Evolutionary conservation across 2,113 vertebrate genomes (phyloP).

Genomic region (Cygnus atratus): DNA sequence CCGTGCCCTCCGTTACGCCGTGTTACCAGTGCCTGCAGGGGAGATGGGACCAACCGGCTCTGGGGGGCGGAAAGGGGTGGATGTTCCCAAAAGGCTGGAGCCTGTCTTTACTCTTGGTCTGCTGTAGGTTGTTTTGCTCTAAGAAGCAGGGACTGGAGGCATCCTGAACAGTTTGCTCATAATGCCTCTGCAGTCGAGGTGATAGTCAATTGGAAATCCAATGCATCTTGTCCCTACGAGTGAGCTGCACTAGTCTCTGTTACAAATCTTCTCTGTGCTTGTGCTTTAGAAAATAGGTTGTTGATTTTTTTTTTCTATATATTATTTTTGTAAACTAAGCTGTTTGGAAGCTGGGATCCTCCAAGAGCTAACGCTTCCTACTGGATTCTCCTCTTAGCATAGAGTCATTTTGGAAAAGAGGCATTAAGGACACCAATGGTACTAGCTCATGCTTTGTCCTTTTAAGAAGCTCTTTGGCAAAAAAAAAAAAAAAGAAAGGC

Average conservation of each 20-base stretch:
- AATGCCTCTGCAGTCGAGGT: background rate
- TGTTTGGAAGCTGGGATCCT: background rate
- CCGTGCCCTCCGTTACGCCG: background rate
- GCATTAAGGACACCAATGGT: background rate
- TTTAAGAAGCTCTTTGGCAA: background rate
- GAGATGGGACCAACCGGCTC: background rate
- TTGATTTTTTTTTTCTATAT: background rate
- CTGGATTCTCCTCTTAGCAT: background rate
- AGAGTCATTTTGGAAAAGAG: background rate
- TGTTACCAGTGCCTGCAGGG: background rate
- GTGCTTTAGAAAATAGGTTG: slow-evolving; percentile 9
- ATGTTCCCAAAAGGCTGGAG: background rate
- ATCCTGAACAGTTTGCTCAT: background rate
- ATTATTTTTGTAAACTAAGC: background rate
- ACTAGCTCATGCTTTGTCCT: background rate
- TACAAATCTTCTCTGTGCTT: background rate
- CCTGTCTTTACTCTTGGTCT: background rate
- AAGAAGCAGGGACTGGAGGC: background rate
- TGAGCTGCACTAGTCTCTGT: slow-evolving; percentile 10
- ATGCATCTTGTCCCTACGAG: background rate
- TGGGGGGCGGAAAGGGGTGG: background rate
- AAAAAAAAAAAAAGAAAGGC: background rate
- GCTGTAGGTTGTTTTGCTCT: background rate
- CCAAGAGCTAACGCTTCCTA: background rate
- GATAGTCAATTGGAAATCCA: background rate